A percentile compares a stretch with the other conserved stretches of the same genome.
phyloP scores from a whole-genome alignment of 1,140 invertebrate species.

The Euschistus heros region DNA sequence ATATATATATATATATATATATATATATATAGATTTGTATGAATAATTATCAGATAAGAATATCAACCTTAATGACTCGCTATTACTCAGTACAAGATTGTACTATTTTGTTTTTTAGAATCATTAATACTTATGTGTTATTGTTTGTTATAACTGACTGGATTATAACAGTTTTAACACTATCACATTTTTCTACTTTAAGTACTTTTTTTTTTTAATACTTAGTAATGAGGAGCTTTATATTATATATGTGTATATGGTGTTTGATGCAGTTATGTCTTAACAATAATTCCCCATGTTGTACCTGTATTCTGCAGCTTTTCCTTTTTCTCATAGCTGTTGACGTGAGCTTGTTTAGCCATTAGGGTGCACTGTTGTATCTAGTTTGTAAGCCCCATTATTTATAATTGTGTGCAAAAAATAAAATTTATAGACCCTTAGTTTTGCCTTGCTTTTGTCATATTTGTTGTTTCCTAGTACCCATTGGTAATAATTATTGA shows the following conservation, averaged over 20 bases:
- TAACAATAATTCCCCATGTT: constrained; percentile 19
- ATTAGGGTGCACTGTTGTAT: constrained; percentile 17
- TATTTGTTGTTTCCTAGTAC: not conserved
- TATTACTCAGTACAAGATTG: constrained; percentile 16
- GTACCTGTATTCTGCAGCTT: constrained; percentile 19
- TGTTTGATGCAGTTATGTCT: constrained; percentile 15
- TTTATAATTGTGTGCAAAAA: constrained; percentile 18
- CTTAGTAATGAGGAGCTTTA: constrained; percentile 20
- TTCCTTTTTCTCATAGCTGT: constrained; percentile 20
- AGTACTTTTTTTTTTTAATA: constrained; percentile 13
- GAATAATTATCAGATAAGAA: constrained; percentile 19
- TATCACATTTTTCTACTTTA: constrained; percentile 13
- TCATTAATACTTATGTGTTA: constrained; percentile 21
- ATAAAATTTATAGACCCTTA: constrained; percentile 18
- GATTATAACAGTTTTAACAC: constrained; percentile 12
- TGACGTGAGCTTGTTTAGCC: constrained; percentile 18
- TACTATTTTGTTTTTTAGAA: constrained; percentile 20
- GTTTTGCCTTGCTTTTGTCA: constrained; percentile 10
- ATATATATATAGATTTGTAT: constrained; percentile 11
- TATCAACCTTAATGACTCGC: constrained; percentile 21
- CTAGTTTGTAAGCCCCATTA: constrained; percentile 13
- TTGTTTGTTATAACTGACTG: constrained; percentile 17
- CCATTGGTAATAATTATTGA: not conserved
- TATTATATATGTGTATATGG: constrained; percentile 19
- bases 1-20: no score